Conservation (phyloP, 2,888 invertebrate genomes). For the Platycnemis pennipes region DNA sequence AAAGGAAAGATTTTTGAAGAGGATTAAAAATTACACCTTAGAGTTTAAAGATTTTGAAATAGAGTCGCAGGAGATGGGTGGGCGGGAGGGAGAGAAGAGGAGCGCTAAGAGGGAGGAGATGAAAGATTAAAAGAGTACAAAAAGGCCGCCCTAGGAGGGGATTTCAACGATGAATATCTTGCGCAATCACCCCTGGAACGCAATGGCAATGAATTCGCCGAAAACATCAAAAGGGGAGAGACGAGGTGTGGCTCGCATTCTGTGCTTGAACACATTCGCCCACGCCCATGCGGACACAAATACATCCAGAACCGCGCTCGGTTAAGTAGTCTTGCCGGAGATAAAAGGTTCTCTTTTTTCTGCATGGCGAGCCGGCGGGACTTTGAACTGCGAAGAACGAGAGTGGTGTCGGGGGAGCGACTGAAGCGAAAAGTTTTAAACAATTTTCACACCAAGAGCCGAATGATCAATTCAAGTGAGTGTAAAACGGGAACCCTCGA, state of each 20-base stretch:
- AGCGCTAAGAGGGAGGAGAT: neutral
- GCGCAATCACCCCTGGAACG: neutral
- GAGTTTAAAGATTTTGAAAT: neutral
- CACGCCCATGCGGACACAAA: neutral
- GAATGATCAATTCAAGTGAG: neutral
- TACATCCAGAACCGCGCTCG: neutral
- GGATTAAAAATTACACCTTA: neutral
- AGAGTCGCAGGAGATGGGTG: neutral
- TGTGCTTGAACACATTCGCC: neutral
- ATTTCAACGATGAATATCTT: constrained; percentile 6
- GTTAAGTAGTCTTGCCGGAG: neutral
- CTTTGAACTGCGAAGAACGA: neutral
- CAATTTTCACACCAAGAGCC: neutral
- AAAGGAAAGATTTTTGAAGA: neutral
- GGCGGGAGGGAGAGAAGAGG: too few species aligned
- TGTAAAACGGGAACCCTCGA: neutral
- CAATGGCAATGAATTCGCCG: constrained; percentile 60
- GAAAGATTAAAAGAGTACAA: neutral
- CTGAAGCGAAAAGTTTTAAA: neutral
- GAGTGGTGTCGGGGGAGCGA: neutral
- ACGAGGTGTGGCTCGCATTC: constrained; percentile 30
- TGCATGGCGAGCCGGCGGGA: neutral
- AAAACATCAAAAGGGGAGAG: constrained; percentile 48
- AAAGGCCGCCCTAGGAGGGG: neutral
- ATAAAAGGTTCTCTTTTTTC: neutral